Evolutionary conservation across 2,888 invertebrate species (phyloP).

Genomic region (Actias luna): DNA sequence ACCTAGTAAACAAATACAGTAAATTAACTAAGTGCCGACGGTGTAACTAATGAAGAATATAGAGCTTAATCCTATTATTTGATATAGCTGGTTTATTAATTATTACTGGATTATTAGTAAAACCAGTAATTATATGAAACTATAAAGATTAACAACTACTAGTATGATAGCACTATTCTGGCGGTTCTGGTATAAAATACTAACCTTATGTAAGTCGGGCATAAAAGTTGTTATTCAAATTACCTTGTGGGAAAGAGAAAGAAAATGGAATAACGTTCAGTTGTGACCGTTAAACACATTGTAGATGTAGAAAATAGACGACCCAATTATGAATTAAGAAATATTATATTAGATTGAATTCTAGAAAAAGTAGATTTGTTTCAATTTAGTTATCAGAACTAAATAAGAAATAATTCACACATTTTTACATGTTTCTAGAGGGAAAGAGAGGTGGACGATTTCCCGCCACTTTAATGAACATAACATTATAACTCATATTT

Average conservation of each 20-base stretch:
- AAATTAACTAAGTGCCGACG: neutral
- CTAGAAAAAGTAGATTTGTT: neutral
- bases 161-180: neutral
- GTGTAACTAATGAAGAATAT: neutral
- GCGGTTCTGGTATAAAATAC: neutral
- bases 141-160: neutral
- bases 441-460: constrained; percentile 33
- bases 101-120: neutral
- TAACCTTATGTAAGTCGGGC: constrained; percentile 12
- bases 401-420: neutral
- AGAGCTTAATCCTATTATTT: neutral
- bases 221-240: constrained; percentile 28
- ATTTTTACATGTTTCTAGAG: constrained; percentile 10
- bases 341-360: neutral
- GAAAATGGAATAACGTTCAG: constrained; percentile 26
- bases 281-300: constrained; percentile 25
- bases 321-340: constrained; percentile 13
- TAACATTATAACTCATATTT: constrained; percentile 13
- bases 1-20: neutral
- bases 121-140: neutral
- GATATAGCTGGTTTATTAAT: too few species aligned
- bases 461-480: constrained; percentile 61
- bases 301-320: constrained; percentile 22
- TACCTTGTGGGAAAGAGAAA: constrained; percentile 46
- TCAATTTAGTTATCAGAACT: constrained; percentile 5